A percentile compares a stretch with the other conserved stretches of the same genome.
Conservation (phyloP, 2,113 vertebrate genomes). For the Tympanuchus pallidicinctus region DNA sequence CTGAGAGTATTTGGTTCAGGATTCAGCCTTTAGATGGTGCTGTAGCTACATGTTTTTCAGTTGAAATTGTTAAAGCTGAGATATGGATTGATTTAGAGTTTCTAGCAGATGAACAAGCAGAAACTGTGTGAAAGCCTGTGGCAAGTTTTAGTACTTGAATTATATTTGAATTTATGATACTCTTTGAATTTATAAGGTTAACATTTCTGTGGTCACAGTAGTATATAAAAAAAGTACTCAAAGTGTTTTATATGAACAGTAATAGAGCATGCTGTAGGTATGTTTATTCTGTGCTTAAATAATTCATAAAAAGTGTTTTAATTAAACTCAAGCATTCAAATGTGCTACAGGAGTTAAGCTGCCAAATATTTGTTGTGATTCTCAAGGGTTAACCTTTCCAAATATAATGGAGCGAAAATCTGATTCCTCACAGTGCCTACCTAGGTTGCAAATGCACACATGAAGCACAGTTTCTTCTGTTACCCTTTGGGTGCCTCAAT, state of each 20-base stretch:
- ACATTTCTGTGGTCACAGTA: background rate
- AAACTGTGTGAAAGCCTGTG: background rate
- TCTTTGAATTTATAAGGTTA: background rate
- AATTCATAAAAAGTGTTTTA: background rate
- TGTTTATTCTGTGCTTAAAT: background rate
- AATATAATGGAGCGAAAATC: background rate
- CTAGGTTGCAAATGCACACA: background rate
- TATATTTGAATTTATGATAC: background rate
- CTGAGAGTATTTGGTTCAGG: background rate
- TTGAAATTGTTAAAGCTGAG: background rate
- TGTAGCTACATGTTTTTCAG: background rate
- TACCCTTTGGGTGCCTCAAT: fast-evolving
- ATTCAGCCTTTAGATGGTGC: slow-evolving; percentile 52
- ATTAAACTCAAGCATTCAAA: background rate
- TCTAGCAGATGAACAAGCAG: background rate
- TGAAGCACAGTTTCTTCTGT: background rate
- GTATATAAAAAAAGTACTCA: background rate
- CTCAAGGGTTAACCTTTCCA: background rate
- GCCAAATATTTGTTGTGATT: background rate
- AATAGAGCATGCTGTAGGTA: background rate
- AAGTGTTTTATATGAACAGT: background rate
- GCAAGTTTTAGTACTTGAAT: background rate
- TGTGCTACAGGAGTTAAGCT: background rate
- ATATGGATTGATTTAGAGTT: background rate
- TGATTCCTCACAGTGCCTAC: background rate